These are phyloP conservation scores for Tricholauxania praeusta DNA, from an alignment of 2,888 invertebrate species.

Conservation along the genomic window DNA sequence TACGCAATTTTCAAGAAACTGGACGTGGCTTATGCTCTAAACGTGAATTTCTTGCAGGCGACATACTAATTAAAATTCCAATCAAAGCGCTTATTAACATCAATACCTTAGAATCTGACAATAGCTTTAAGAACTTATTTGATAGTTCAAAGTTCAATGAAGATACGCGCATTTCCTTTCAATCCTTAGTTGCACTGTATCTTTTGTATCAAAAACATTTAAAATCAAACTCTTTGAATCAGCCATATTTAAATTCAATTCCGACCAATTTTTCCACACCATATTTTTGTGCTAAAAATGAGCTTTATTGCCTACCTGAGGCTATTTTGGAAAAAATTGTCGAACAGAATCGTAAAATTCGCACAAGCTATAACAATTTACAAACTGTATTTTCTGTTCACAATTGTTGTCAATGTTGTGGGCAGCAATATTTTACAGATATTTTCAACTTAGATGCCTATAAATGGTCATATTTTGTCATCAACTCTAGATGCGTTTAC, in stretches of 20 bases:
- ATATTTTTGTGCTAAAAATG: constrained; percentile 74
- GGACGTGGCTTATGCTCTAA: constrained; percentile 82
- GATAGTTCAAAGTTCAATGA: constrained; percentile 52
- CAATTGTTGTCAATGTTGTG: constrained; percentile 64
- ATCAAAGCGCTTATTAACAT: constrained; percentile 73
- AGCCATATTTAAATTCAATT: constrained; percentile 79
- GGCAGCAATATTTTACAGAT: constrained; percentile 63
- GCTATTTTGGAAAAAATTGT: constrained; percentile 71
- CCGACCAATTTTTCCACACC: constrained; percentile 77
- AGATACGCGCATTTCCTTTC: constrained; percentile 71
- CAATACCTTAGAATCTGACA: constrained; percentile 71
- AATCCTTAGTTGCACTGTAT: constrained; percentile 81
- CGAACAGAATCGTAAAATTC: constrained; percentile 71
- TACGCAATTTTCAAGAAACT: constrained; percentile 74
- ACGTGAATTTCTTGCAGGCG: constrained; percentile 70
- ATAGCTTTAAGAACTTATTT: constrained; percentile 70
- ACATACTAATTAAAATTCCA: constrained; percentile 74
- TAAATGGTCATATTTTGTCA: constrained; percentile 85
- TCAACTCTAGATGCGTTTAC: constrained; percentile 88
- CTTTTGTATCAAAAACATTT: constrained; percentile 77
- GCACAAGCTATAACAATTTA: constrained; percentile 52
- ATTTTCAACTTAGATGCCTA: constrained; percentile 73
- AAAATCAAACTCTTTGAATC: constrained; percentile 69
- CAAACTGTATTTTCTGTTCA: constrained; percentile 42
- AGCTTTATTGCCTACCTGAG: constrained; percentile 72